A percentile compares a stretch with the other conserved stretches of the same genome.
Evolutionary conservation across 2,113 vertebrate species (phyloP).

Genomic region (Empidonax alnorum): DNA sequence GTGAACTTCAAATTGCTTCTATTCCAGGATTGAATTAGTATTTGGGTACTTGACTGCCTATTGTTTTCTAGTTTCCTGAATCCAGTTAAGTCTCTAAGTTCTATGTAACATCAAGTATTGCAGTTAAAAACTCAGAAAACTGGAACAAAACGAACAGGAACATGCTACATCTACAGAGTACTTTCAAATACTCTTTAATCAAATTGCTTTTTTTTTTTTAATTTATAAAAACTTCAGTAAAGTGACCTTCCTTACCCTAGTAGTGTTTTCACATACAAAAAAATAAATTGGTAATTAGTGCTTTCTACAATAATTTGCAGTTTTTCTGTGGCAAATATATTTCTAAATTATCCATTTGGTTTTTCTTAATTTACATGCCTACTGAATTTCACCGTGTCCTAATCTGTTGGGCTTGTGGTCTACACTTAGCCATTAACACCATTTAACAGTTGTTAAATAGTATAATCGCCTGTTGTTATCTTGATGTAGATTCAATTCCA

Average conservation of each 20-base stretch:
- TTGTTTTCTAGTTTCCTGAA: not conserved
- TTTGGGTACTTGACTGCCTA: not conserved
- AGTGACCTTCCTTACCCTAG: not conserved
- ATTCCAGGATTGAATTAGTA: not conserved
- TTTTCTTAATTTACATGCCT: slow-evolving; percentile 9
- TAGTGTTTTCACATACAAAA: not conserved
- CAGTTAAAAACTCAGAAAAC: not conserved
- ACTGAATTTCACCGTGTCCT: not conserved
- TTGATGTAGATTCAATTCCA: not conserved
- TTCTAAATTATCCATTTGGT: slow-evolving; percentile 22
- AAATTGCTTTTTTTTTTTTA: not conserved
- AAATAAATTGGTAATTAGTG: not conserved
- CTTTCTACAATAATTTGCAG: slow-evolving; percentile 25
- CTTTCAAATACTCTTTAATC: not conserved
- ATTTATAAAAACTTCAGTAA: not conserved
- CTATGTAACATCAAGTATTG: not conserved
- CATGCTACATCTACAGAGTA: not conserved
- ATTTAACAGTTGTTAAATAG: slow-evolving; percentile 57
- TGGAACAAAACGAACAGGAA: not conserved
- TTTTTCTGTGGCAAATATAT: not conserved
- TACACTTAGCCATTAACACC: slow-evolving; percentile 18
- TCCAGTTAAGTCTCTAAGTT: not conserved
- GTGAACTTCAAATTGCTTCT: not conserved
- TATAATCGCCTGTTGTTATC: slow-evolving; percentile 35
- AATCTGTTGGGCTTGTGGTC: slow-evolving; percentile 1